Evolutionary conservation across 2,888 invertebrate species (phyloP), one percentile per base, ranked within the genome.

Genomic region (Tetragonisca angustula): DNA sequence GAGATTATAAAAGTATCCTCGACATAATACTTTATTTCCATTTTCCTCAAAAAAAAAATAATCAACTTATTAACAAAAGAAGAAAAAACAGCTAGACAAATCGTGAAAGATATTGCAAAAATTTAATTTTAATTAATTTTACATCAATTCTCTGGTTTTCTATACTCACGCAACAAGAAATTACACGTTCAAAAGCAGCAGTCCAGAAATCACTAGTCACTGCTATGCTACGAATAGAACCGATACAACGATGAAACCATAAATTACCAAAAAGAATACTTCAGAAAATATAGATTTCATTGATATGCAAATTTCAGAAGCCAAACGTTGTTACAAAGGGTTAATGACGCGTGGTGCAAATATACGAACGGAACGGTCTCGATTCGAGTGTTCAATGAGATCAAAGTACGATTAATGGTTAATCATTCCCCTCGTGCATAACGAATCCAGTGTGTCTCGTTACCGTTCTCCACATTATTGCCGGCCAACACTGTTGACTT

Each of bases 391-490:
- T 69, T 54, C 21, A 32, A 32, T 21, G 15, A 69, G 69, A 32
- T 69, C 52, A 32, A 69, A 69, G n/a, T 0, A 43, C 13, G 36
- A 49, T 27, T 68, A 24, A 52, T 27, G 36, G 62, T 62, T 56
- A 65, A 70, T 52, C 69, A 36, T 80, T 59, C 17, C 32, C 32
- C 27, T n/a, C 65, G 49, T n/a, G 36, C 43, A 27, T 82, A 68
- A 27, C 50, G 43, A 83, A 70, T 62, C 65, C 32, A 75, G 13
- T 64, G 13, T 64, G 24, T 54, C 62, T 62, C 52, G 77, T 89
- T 89, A 89, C 83, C 85, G 79, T 84, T 62, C 77, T 68, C 67
- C 81, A 78, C 89, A 90, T 89, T 54, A 56, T 85, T 36, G 78
- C 43, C 59, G 79, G 62, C 43, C 59, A 54, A 59, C 72, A 56